These are phyloP conservation scores for Ammodytes dubius DNA, from an alignment of 2,113 vertebrate genomes.

Conservation along the genomic window DNA sequence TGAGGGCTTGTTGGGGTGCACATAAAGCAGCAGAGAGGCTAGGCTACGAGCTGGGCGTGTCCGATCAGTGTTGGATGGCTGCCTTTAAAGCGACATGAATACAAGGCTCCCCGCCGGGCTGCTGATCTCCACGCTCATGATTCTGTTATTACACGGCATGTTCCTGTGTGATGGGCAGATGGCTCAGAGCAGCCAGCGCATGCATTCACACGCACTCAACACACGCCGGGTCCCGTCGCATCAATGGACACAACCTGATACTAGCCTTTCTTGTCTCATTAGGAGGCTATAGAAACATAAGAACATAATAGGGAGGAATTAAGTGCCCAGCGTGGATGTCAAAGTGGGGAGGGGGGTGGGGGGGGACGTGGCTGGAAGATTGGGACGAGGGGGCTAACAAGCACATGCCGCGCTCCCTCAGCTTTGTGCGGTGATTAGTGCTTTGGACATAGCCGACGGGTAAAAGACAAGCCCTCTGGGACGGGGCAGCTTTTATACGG, in stretches of 20 bases:
- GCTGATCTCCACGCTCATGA: slow-evolving; percentile 81
- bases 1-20: slow-evolving; percentile 43
- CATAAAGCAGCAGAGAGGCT: slow-evolving; percentile 51
- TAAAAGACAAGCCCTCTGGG: slow-evolving; percentile 82
- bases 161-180: slow-evolving; percentile 80
- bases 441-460: slow-evolving; percentile 76
- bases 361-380: slow-evolving; percentile 67
- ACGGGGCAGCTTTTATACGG: slow-evolving; percentile 72
- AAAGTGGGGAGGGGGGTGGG: slow-evolving; percentile 68
- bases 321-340: slow-evolving; percentile 80
- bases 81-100: slow-evolving; percentile 81
- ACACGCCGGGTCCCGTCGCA: slow-evolving; percentile 64
- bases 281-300: slow-evolving; percentile 84
- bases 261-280: slow-evolving; percentile 84
- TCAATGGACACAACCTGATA: slow-evolving; percentile 82
- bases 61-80: slow-evolving; percentile 78
- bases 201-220: slow-evolving; percentile 75
- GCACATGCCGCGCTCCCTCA: slow-evolving; percentile 59
- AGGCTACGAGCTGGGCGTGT: slow-evolving; percentile 72
- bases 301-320: slow-evolving; percentile 84
- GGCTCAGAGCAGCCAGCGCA: slow-evolving; percentile 69
- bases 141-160: slow-evolving; percentile 81
- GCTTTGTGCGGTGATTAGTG: slow-evolving; percentile 82
- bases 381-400: slow-evolving; percentile 80
- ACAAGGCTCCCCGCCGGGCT: slow-evolving; percentile 76